Conservation (phyloP, 2,888 invertebrate genomes). For the Hipparchia semele region DNA sequence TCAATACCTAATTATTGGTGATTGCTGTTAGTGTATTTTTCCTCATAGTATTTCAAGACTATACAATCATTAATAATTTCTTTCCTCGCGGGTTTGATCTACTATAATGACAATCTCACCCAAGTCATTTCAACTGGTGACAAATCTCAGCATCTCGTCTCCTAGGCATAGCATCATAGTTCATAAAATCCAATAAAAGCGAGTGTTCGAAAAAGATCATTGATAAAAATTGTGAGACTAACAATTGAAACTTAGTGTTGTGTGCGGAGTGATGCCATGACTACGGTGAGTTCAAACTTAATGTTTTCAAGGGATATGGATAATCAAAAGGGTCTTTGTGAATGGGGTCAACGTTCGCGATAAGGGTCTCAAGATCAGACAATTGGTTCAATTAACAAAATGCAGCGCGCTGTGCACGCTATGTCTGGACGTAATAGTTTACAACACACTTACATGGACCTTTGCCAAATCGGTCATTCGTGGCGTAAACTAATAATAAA, state of each 20-base stretch:
- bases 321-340: slow-evolving; percentile 29
- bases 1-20: too few species aligned
- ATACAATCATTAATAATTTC: too few species aligned
- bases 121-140: not conserved
- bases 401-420: slow-evolving; percentile 11
- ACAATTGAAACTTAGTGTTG: slow-evolving; percentile 1
- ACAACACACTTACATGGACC: slow-evolving; percentile 56
- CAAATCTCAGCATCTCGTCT: not conserved
- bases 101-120: too few species aligned
- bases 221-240: slow-evolving; percentile 16
- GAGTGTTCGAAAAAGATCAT: not conserved
- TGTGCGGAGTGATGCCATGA: slow-evolving; percentile 52
- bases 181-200: not conserved
- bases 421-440: not conserved
- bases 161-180: not conserved
- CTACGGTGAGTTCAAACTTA: slow-evolving; percentile 60
- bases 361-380: slow-evolving; percentile 50
- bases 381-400: slow-evolving; percentile 62
- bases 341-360: slow-evolving; percentile 59
- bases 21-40: too few species aligned
- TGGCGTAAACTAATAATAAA: slow-evolving; percentile 45
- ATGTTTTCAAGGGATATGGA: slow-evolving; percentile 29
- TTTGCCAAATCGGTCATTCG: slow-evolving; percentile 72
- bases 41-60: too few species aligned
- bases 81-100: too few species aligned